Evolutionary conservation across 2,797 vertebrate species (phyloP), one percentile per base, ranked within the genome.

Genomic region (Alfaro cultratus): DNA sequence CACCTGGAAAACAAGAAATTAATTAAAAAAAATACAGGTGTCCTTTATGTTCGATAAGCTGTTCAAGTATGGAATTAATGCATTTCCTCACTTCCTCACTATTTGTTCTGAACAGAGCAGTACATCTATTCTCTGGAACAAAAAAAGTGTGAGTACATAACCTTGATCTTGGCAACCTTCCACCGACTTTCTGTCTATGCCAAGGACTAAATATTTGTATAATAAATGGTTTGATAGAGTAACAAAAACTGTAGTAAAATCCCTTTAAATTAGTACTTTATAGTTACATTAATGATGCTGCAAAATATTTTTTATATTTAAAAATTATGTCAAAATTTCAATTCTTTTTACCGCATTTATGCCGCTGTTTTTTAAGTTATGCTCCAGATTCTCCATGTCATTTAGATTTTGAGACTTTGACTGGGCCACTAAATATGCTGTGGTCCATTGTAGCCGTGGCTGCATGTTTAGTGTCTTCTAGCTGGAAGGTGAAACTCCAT

Each of bases 281-380:
- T n/a, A 2, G 31, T 11, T 0, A 13, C 13, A 49, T 26, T 49
- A 46, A 36, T 36, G 60, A 29, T 10, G 21, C 23, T 23, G 60
- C 39, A 51, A 77, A 68, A 74, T 29, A 47, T 23, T 51, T 60
- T 46, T 75, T 75, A 5, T 13, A 68, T n/a, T 75, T 49, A 41
- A 13, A 41, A 36, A 53, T 74, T 53, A 11, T 39, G 26, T 36
- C 15, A 67, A 43, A 36, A 49, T 78, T 55, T 68, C 21, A 68
- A 26, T 43, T 43, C 21, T 43, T 51, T 49, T 51, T 51, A 51
- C 49, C 7, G 21, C 18, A 23, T 51, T 51, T 21, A 21, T 7
- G 47, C 47, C 21, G 18, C 1, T 39, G 7, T 3, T 9, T 41
- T 68, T 41, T 23, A 39, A 68, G 16, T 21, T 23, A 23, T 68